phyloP scores from a whole-genome alignment of 92 coral and sea anemone species.

The Heliopora coerulea region DNA sequence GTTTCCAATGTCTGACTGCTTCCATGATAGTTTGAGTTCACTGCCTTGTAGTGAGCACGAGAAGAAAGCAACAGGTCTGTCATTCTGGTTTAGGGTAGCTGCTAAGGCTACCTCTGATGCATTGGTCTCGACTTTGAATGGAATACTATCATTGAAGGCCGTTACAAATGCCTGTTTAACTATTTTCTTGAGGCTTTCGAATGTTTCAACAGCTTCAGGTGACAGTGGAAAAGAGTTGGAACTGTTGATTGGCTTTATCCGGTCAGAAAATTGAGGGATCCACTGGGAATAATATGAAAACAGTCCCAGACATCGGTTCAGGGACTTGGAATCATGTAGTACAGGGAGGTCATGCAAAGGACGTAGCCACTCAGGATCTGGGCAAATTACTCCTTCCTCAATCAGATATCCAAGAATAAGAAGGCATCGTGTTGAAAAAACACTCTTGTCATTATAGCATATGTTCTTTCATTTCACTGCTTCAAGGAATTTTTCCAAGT shows the following conservation, averaged over 20 bases:
- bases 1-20: conserved; percentile 24
- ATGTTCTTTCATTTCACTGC: conserved; percentile 35
- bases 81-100: conserved; percentile 46
- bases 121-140: conserved; percentile 61
- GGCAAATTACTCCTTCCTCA: conserved; percentile 49
- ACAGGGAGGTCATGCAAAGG: conserved; percentile 53
- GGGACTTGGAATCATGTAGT: conserved; percentile 37
- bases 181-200: conserved; percentile 38
- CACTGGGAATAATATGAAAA: conserved; percentile 32
- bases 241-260: conserved; percentile 26
- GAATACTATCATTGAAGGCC: conserved; percentile 44
- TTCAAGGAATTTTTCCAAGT: not conserved
- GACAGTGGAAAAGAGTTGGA: conserved; percentile 27
- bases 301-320: conserved; percentile 34
- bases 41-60: conserved; percentile 36
- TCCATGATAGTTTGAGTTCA: conserved; percentile 37
- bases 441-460: conserved; percentile 43
- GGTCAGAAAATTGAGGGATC: conserved; percentile 29
- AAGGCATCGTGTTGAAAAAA: conserved; percentile 55
- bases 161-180: conserved; percentile 28
- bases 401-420: conserved; percentile 57
- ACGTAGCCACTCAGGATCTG: conserved; percentile 46
- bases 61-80: conserved; percentile 43
- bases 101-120: conserved; percentile 40
- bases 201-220: conserved; percentile 25